Evolutionary conservation across 2,888 invertebrate genomes (phyloP), one percentile per base, ranked within the genome.

Genomic region (Geophilus truncorum): DNA sequence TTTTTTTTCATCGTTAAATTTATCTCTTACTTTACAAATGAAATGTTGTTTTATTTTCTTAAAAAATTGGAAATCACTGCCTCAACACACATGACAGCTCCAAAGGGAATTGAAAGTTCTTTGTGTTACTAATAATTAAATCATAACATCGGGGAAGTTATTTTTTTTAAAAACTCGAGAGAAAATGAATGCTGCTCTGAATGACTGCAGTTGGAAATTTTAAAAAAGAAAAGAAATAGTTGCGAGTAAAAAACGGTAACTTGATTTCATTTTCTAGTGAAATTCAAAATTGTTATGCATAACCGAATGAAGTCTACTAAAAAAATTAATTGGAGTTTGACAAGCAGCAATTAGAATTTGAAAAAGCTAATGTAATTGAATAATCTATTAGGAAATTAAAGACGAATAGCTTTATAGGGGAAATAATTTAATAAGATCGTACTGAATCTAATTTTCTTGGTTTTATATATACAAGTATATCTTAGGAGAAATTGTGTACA

Each of bases 31-130:
- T 70, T 70, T n/a, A 28, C 70, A 28, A 70, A 25, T 28, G 70
- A 70, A 70, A 70, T 70, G 70, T 70, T 70, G 70, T 70, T 70
- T 70, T 25, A 70, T 70, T 70, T 70, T 70, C 70, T 12, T 70
- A 28, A 12, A 70, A 70, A 70, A 70, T 70, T 70, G 70, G 28
- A 70, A 70, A 70, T 70, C 70, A 70, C 70, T 70, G 70, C 70
- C 28, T 70, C 70, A 70, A 23, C 70, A 70, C 70, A 70, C 70
- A 28, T 70, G 70, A 70, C 25, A 70, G 70, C 28, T 28, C 70
- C 70, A 70, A 70, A 70, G 70, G 70, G 70, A 70, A 70, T 70
- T 70, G 10, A 28, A 70, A 70, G 23, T 70, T 70, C 70, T 70
- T 70, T 70, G 70, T 70, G 70, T 25, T 70, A 21, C 70, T 70